Percentiles rank a stretch among this genome's conserved stretches.
Conservation (phyloP, 2,113 vertebrate genomes). For the Aviceda subcristata region DNA sequence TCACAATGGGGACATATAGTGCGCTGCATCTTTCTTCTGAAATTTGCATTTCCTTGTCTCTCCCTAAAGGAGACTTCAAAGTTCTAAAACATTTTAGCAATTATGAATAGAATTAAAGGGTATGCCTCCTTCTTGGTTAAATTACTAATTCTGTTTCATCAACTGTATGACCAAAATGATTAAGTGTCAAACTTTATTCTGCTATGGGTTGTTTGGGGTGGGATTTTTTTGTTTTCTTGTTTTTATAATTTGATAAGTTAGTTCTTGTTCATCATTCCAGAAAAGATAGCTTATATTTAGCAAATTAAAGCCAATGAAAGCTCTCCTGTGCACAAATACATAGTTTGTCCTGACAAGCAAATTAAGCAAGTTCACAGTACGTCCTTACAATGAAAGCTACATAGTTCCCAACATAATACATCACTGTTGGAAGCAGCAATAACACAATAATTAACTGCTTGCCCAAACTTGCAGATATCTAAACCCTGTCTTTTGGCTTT, state of each 20-base stretch:
- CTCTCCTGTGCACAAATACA: not conserved
- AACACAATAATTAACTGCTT: not conserved
- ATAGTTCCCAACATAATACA: fast-evolving
- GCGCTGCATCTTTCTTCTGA: not conserved
- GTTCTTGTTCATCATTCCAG: not conserved
- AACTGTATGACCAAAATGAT: not conserved
- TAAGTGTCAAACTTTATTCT: not conserved
- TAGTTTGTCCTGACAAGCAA: not conserved
- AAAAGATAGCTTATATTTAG: not conserved
- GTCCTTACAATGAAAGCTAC: not conserved
- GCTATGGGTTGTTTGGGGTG: not conserved
- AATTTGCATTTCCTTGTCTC: not conserved
- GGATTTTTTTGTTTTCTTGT: not conserved
- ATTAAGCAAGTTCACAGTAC: not conserved
- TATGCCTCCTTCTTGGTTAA: not conserved
- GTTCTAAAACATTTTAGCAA: not conserved
- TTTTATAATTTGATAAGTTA: not conserved
- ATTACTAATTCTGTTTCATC: not conserved
- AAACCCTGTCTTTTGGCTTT: not conserved
- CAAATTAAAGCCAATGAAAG: not conserved
- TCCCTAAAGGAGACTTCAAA: not conserved
- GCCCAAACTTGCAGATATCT: not conserved
- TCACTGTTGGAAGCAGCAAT: not conserved
- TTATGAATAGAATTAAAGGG: not conserved
- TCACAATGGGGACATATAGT: not conserved